These are phyloP conservation scores for Heliconius ismenius DNA, from an alignment of 2,888 invertebrate genomes.

Conservation along the genomic window DNA sequence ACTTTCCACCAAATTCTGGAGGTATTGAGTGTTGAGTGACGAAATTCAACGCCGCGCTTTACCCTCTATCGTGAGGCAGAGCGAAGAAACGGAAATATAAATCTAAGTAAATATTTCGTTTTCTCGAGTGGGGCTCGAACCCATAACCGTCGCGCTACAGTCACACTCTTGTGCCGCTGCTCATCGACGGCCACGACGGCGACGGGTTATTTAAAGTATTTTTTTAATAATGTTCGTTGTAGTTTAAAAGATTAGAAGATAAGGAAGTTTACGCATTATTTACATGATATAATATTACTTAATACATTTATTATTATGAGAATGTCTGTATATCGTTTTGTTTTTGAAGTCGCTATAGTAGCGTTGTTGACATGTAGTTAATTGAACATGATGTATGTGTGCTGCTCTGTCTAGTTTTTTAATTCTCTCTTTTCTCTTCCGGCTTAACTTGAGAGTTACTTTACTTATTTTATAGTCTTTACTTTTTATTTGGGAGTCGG, in stretches of 20 bases:
- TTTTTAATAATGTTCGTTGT: not conserved
- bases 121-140: not conserved
- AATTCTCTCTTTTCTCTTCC: no score
- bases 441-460: no score
- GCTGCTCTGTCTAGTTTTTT: no score
- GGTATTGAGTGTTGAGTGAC: no score
- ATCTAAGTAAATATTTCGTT: not conserved
- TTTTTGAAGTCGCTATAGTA: not conserved
- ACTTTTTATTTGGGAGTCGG: no score
- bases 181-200: not conserved
- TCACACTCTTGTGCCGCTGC: not conserved
- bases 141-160: not conserved
- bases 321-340: not conserved
- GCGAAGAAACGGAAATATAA: not conserved
- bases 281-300: not conserved
- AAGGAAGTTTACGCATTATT: not conserved
- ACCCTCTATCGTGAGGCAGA: not conserved
- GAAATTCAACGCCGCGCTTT: not conserved
- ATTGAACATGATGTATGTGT: no score
- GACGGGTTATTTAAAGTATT: not conserved
- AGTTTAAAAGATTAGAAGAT: conserved; percentile 3
- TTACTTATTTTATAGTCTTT: no score
- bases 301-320: conserved; percentile 15
- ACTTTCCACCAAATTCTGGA: no score
- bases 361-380: no score